These are phyloP conservation scores for Morinoia aosen DNA, from an alignment of 2,888 invertebrate species.

Conservation along the genomic window DNA sequence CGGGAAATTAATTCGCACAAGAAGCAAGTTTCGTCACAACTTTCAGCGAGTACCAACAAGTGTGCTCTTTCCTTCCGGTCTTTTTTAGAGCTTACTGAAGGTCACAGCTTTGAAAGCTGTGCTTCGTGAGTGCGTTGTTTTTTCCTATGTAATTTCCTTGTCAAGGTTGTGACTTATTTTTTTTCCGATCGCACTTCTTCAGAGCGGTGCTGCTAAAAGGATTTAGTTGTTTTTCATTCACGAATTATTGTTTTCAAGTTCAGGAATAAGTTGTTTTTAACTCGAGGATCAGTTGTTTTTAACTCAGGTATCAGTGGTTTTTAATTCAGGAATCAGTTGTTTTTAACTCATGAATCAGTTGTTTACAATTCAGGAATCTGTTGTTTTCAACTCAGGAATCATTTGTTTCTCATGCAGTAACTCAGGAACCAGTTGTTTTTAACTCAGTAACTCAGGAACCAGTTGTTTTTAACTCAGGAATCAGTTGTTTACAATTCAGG, in stretches of 20 bases:
- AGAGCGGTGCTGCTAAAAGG: not conserved
- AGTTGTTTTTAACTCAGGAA: too few relatives aligned
- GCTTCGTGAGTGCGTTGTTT: not conserved
- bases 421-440: not conserved
- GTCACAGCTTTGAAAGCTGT: not conserved
- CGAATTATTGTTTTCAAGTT: too few relatives aligned
- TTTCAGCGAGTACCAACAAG: not conserved
- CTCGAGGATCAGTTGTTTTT: not conserved
- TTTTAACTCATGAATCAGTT: too few relatives aligned
- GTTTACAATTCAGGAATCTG: too few relatives aligned
- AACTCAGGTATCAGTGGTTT: too few relatives aligned
- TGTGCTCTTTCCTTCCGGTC: not conserved
- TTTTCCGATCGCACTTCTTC: not conserved
- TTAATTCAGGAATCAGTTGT: too few relatives aligned
- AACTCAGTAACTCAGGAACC: too few relatives aligned
- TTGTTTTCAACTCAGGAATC: not conserved
- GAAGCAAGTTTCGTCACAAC: conserved; percentile 23
- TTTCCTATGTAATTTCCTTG: not conserved
- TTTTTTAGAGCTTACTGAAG: not conserved
- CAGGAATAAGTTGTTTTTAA: not conserved
- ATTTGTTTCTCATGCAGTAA: not conserved
- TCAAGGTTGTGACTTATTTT: not conserved
- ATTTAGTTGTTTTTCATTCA: not conserved
- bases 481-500: too few relatives aligned
- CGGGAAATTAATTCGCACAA: not conserved